Evolutionary conservation across 2,113 vertebrate genomes (phyloP).

Genomic region (Chamaetylas fuelleborni): DNA sequence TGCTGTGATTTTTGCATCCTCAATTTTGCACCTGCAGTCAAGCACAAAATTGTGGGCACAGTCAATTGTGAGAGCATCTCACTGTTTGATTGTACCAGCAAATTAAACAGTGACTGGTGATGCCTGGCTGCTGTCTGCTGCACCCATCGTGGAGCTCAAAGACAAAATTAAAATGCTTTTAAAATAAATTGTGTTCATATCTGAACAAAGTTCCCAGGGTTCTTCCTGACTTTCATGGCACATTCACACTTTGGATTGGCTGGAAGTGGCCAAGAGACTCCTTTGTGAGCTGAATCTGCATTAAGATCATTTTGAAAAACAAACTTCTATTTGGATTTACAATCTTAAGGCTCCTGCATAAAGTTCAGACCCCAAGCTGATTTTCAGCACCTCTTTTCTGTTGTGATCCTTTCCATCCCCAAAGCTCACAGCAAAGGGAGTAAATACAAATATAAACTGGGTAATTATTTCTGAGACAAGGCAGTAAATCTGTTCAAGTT

Average conservation of each 20-base stretch:
- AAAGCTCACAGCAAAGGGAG: neutral
- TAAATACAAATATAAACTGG: neutral
- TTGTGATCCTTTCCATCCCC: neutral
- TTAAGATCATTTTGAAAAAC: neutral
- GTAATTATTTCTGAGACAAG: neutral
- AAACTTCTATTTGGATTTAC: neutral
- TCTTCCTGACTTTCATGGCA: neutral
- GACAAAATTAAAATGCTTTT: neutral
- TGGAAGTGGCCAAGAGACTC: neutral
- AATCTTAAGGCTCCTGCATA: neutral
- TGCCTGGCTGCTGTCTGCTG: slow-evolving; percentile 35
- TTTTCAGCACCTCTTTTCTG: neutral
- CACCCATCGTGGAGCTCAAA: neutral
- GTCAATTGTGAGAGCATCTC: slow-evolving; percentile 47
- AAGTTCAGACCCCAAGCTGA: neutral
- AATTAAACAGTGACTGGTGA: slow-evolving; percentile 41
- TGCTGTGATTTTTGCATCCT: slow-evolving; percentile 49
- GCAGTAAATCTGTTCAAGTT: neutral
- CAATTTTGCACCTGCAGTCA: slow-evolving; percentile 63
- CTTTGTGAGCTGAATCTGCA: neutral
- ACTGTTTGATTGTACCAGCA: slow-evolving; percentile 59
- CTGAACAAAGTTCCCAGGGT: neutral
- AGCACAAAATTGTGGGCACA: slow-evolving; percentile 65
- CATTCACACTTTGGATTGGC: neutral
- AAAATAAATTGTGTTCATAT: neutral